Evolutionary conservation across 2,113 vertebrate species (phyloP), one percentile per base, ranked within the genome.

Genomic region (Hemichromis elongatus): DNA sequence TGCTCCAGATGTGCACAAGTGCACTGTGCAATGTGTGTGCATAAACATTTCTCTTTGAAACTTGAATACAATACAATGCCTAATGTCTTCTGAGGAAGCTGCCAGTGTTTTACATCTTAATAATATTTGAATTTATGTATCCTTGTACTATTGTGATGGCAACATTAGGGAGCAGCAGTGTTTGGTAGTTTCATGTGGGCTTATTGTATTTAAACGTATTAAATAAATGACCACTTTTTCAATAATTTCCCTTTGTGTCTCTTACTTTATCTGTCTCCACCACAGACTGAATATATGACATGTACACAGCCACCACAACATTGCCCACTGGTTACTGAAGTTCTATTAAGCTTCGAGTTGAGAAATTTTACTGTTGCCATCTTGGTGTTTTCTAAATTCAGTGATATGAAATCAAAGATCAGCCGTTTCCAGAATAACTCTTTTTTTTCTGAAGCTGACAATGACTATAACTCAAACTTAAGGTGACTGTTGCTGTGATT

Each of bases 1-100:
- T 95, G 94, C 94, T 96, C 95, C 95, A 95, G 90, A 89, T 87
- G 88, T 93, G 91, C 79, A 53, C 81, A 35, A 88, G 82, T 79
- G 83, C 90, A 92, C 89, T 92, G 91, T 93, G 93, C 93, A 95
- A 95, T 81, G 89, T 85, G 73, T 83, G 13, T 47, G 42, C 50
- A 73, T 73, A 4, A 3, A 26, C 24, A 9, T 3, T 45, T 75
- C 70, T n/a, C 45, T 75, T 10, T 75, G 26, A 33, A 75, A 75
- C 10, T 30, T 30, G 26, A 52, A n/a, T 13, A 75, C 70, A 52
- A 30, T 50, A 75, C 45, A 52, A 75, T 75, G 63, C 7, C 2
- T 42, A 40, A 40, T 24, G 21, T 45, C 37, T 45, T 70, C 66
- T 70, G 40, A 70, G 13, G 16, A 70, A 50, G 24, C 47, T 14